Conservation (phyloP, 2,797 vertebrate genomes). For the Emys orbicularis region DNA sequence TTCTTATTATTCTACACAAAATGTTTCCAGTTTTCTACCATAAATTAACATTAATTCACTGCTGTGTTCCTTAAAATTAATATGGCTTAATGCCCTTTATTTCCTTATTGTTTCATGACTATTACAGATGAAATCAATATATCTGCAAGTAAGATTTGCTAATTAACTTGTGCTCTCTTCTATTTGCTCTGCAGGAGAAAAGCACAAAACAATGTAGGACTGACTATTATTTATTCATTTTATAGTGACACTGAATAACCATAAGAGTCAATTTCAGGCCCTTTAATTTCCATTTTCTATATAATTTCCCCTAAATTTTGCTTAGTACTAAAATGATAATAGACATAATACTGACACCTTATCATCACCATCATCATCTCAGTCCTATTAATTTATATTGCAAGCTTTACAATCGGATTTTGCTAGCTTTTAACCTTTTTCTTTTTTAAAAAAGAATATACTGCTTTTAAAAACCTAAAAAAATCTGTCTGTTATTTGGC, state of each 20-base stretch:
- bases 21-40: not conserved
- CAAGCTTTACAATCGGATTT: not conserved
- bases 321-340: not conserved
- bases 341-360: not conserved
- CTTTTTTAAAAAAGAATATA: not conserved
- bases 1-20: not conserved
- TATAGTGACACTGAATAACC: not conserved
- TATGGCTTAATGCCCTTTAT: not conserved
- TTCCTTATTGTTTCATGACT: not conserved
- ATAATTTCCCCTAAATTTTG: not conserved
- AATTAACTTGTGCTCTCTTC: not conserved
- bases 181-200: not conserved
- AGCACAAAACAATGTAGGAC: not conserved
- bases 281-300: not conserved
- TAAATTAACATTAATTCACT: not conserved
- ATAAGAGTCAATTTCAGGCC: not conserved
- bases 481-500: not conserved
- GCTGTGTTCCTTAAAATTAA: not conserved
- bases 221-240: not conserved
- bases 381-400: not conserved
- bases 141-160: not conserved
- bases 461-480: conserved; percentile 19
- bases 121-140: not conserved
- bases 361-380: not conserved
- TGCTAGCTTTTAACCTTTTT: not conserved